Percentiles rank a stretch among this genome's conserved stretches.
phyloP scores from a whole-genome alignment of 92 coral and sea anemone genomes.

The Epizoanthus ramosus region DNA sequence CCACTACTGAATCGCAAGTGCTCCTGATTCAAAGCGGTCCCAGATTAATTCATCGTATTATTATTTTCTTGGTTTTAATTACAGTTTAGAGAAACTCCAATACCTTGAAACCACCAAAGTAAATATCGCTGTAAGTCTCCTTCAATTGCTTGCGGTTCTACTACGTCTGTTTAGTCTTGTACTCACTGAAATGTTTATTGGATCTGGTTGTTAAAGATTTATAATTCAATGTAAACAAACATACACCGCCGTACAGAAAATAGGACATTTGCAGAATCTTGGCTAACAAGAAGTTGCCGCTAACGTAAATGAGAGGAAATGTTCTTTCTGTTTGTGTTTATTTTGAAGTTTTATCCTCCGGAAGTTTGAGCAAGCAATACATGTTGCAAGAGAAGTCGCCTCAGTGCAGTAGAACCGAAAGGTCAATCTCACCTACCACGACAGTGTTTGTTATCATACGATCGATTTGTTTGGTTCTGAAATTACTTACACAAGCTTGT shows the following conservation, averaged over 20 bases:
- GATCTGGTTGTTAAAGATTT: conserved; percentile 76
- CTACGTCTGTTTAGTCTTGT: conserved; percentile 71
- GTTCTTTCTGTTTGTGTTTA: conserved; percentile 19
- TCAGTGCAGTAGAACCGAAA: conserved; percentile 22
- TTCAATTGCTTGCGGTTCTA: conserved; percentile 61
- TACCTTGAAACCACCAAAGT: conserved; percentile 68
- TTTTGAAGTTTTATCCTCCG: conserved; percentile 9
- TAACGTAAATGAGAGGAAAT: conserved; percentile 22
- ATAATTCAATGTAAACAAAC: conserved; percentile 85
- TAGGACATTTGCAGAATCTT: conserved; percentile 18
- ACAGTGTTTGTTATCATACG: conserved; percentile 42
- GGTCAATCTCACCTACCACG: conserved; percentile 43
- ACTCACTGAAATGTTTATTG: conserved; percentile 78
- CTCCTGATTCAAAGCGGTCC: conserved; percentile 48
- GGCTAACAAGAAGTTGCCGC: conserved; percentile 23
- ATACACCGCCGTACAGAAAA: conserved; percentile 48
- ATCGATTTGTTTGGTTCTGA: conserved; percentile 47
- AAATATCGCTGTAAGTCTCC: conserved; percentile 63
- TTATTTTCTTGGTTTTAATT: conserved; percentile 78
- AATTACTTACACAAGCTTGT: conserved; percentile 46
- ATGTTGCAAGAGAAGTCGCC: conserved; percentile 15
- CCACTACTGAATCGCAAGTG: conserved; percentile 16
- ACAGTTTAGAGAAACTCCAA: conserved; percentile 72
- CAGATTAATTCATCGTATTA: conserved; percentile 53
- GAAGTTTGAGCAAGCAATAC: conserved; percentile 9